Percentiles rank a stretch among this genome's conserved stretches.
Evolutionary conservation across 2,797 vertebrate genomes (phyloP).

Genomic region (Acestrorhynchus altus): DNA sequence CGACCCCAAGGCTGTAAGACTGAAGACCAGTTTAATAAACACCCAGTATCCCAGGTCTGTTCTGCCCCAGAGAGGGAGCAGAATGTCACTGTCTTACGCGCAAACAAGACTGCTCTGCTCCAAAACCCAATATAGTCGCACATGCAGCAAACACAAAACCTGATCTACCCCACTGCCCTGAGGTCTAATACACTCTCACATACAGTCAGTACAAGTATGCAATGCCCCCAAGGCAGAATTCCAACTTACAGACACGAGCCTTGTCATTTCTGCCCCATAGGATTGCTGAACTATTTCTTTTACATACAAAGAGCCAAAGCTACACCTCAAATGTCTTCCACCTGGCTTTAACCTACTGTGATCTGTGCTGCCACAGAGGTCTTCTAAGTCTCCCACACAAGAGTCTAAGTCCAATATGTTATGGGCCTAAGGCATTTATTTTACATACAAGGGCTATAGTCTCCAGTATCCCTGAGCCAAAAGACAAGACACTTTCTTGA

Average conservation of each 20-base stretch:
- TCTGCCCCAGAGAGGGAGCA: background rate
- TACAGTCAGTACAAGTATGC: background rate
- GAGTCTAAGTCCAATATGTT: too few species aligned
- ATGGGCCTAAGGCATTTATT: too few species aligned
- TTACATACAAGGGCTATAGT: too few species aligned
- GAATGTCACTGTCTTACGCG: background rate
- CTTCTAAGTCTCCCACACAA: too few species aligned
- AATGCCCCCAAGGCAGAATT: background rate
- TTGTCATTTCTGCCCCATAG: background rate
- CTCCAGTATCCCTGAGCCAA: too few species aligned
- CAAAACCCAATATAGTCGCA: background rate
- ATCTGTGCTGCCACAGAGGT: too few species aligned
- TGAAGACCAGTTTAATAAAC: conserved; percentile 1
- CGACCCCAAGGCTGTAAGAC: background rate
- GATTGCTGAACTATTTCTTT: too few species aligned
- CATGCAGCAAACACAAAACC: background rate
- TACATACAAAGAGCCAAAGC: too few species aligned
- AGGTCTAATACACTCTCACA: background rate
- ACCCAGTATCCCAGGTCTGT: background rate
- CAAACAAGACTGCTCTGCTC: background rate
- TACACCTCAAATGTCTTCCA: too few species aligned
- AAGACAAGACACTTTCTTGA: too few species aligned
- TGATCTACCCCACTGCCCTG: background rate
- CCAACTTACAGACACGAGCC: background rate
- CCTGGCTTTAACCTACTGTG: too few species aligned